Conservation (phyloP, 1,140 invertebrate genomes). For the Gryllus bimaculatus region DNA sequence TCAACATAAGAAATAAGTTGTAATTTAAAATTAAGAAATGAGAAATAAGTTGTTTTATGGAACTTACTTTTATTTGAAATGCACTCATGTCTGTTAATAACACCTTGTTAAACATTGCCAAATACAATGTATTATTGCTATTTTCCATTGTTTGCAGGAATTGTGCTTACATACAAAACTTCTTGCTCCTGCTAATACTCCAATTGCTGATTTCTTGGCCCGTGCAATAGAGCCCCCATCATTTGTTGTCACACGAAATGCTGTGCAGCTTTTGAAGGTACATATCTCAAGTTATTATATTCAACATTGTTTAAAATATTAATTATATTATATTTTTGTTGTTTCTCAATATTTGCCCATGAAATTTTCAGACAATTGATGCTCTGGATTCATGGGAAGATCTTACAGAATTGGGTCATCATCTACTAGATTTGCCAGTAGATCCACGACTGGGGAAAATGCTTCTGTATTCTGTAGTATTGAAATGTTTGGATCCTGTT, state of each 20-base stretch:
- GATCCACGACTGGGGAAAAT: constrained; percentile 88
- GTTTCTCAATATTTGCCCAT: not conserved
- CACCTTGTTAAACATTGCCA: no score
- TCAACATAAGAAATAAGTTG: no score
- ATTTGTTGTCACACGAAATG: constrained; percentile 59
- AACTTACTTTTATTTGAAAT: no score
- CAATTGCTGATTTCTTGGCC: constrained; percentile 72
- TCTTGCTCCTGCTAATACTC: constrained; percentile 61
- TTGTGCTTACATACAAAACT: constrained; percentile 87
- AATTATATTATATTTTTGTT: not conserved
- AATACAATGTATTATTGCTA: no score
- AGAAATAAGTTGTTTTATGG: no score
- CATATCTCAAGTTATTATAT: not conserved
- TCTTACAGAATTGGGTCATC: constrained; percentile 72
- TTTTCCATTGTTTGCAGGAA: constrained; percentile 45
- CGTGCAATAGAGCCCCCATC: constrained; percentile 79
- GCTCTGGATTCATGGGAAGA: constrained; percentile 73
- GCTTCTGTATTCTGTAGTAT: constrained; percentile 78
- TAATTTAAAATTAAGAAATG: no score
- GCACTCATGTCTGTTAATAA: not conserved
- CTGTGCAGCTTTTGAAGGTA: constrained; percentile 63
- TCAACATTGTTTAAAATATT: not conserved
- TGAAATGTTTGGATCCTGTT: constrained; percentile 91
- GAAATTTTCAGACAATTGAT: constrained; percentile 54
- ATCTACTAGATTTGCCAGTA: constrained; percentile 80